A percentile compares a stretch with the other conserved stretches of the same genome.
phyloP scores from a whole-genome alignment of 2,888 invertebrate species.

The Podotricha telesiphe region DNA sequence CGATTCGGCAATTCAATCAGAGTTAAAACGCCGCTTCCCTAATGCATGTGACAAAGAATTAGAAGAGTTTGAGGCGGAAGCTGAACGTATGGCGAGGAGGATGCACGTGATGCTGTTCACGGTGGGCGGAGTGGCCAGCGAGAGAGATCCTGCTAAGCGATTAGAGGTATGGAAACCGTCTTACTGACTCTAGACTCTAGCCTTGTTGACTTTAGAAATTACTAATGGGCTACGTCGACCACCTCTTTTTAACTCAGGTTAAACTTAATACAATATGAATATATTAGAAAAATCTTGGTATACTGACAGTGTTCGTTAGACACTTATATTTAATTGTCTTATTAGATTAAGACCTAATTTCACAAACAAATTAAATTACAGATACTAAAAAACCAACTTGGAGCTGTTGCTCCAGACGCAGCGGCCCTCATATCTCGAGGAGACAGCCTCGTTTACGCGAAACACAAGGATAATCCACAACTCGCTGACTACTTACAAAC shows the following conservation, averaged over 20 bases:
- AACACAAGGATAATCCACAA: conserved; percentile 82
- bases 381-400: conserved; percentile 86
- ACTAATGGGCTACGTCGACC: too few relatives aligned
- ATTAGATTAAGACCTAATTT: not conserved
- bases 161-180: conserved; percentile 82
- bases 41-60: conserved; percentile 52
- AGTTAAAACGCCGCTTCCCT: conserved; percentile 48
- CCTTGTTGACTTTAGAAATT: too few relatives aligned
- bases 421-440: conserved; percentile 90
- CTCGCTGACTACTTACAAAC: conserved; percentile 84
- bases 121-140: conserved; percentile 82
- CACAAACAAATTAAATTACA: conserved; percentile 49
- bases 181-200: too few relatives aligned
- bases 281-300: too few relatives aligned
- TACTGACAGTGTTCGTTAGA: too few relatives aligned
- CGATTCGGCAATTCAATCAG: conserved; percentile 42
- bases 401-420: conserved; percentile 88
- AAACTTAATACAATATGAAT: too few relatives aligned
- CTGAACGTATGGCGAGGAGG: conserved; percentile 76
- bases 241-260: too few relatives aligned
- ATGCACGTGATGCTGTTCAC: conserved; percentile 85
- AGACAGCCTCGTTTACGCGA: conserved; percentile 88
- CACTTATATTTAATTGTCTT: too few relatives aligned
- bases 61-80: conserved; percentile 53
- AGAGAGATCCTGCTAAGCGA: conserved; percentile 85